Evolutionary conservation across 2,797 vertebrate genomes (phyloP).

Genomic region (Agapornis canus): DNA sequence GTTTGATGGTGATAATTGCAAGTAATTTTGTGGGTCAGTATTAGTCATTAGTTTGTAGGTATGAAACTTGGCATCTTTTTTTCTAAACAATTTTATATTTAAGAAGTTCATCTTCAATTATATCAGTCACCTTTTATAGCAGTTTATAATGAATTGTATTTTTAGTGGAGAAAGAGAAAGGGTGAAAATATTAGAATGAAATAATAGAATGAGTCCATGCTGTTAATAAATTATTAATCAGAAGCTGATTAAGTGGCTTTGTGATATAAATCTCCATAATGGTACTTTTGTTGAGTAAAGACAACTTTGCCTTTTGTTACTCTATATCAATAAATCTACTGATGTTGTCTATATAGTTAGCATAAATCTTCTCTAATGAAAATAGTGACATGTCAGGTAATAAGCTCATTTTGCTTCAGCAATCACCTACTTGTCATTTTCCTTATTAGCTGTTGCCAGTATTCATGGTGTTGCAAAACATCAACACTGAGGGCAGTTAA

Average conservation of each 20-base stretch:
- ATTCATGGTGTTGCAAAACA: background rate
- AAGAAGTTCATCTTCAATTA: background rate
- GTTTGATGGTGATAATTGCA: background rate
- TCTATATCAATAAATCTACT: background rate
- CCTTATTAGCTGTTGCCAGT: background rate
- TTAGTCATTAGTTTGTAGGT: background rate
- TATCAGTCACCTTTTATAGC: background rate
- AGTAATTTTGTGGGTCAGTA: background rate
- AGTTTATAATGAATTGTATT: background rate
- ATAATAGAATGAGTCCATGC: background rate
- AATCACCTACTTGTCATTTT: background rate
- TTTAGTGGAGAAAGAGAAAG: background rate
- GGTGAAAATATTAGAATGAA: background rate
- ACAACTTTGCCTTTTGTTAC: background rate
- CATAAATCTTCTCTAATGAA: constrained; percentile 7
- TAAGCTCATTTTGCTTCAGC: background rate
- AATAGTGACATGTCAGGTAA: background rate
- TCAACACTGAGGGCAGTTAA: background rate
- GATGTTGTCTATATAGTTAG: background rate
- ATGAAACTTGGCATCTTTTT: background rate
- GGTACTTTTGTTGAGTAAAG: background rate
- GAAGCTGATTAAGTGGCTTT: background rate
- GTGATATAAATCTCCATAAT: background rate
- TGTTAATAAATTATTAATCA: constrained; percentile 20
- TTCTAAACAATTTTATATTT: background rate